phyloP scores from a whole-genome alignment of 2,797 vertebrate genomes.

The Caiman crocodilus region DNA sequence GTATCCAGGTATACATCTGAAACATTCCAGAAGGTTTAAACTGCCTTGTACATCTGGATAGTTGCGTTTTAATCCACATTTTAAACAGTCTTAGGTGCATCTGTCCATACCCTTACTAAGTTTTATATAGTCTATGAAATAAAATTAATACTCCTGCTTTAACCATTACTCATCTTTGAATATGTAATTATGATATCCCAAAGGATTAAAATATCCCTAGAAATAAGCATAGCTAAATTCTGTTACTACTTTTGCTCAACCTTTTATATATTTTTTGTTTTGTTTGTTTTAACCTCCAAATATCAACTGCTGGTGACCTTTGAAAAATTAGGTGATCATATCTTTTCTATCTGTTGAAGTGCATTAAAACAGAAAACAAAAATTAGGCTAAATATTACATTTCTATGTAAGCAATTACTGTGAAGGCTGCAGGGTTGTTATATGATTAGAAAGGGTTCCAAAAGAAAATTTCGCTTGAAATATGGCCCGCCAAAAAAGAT shows the following conservation, averaged over 20 bases:
- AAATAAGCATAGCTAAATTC: neutral
- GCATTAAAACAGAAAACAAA: constrained; percentile 19
- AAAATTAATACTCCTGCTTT: neutral
- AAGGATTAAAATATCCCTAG: constrained; percentile 6
- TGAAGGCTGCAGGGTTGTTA: constrained; percentile 25
- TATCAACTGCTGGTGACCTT: constrained; percentile 58
- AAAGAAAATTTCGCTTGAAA: constrained; percentile 18
- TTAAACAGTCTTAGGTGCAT: no score
- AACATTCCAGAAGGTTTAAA: no score
- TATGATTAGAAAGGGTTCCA: neutral
- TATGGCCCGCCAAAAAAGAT: constrained; percentile 29
- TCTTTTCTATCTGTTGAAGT: constrained; percentile 69
- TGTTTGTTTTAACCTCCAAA: constrained; percentile 45
- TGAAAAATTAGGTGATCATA: constrained; percentile 47
- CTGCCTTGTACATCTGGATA: no score
- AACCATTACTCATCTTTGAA: neutral
- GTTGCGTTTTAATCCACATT: no score
- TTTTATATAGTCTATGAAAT: neutral
- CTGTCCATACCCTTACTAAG: neutral
- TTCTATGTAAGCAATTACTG: constrained; percentile 1
- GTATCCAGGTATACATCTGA: no score
- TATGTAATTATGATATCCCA: neutral
- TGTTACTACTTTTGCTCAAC: neutral
- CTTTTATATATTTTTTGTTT: constrained; percentile 11
- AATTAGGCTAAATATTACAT: constrained; percentile 23